These are phyloP conservation scores for Athripsodes cinereus DNA, from an alignment of 2,888 invertebrate species.

Conservation along the genomic window DNA sequence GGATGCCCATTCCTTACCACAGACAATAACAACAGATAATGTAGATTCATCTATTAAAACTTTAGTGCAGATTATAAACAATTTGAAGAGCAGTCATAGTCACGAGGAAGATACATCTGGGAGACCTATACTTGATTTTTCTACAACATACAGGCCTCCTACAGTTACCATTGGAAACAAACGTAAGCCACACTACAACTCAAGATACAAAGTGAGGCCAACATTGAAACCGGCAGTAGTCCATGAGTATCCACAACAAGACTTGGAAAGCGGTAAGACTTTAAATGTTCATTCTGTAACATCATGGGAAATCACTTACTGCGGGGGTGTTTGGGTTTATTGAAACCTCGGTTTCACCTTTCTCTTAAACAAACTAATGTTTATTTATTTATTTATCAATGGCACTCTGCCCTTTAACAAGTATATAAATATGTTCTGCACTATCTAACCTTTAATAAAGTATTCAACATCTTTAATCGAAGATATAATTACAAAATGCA, in stretches of 20 bases:
- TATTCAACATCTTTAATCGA: no score
- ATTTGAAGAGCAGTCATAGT: conserved; percentile 35
- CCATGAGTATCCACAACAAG: conserved; percentile 25
- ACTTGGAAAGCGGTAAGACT: conserved; percentile 22
- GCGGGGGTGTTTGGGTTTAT: no score
- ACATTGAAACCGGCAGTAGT: conserved; percentile 13
- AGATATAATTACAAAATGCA: no score
- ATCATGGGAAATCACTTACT: no score
- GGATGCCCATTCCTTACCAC: conserved; percentile 68
- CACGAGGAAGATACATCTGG: conserved; percentile 30
- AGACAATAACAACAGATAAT: conserved; percentile 69
- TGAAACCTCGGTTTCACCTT: no score
- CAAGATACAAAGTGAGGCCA: conserved; percentile 2
- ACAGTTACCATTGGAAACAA: neutral
- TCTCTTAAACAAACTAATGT: no score
- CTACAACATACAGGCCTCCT: neutral
- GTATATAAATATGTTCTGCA: no score
- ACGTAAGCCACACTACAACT: conserved; percentile 3
- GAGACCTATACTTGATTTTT: conserved; percentile 2
- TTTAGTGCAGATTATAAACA: conserved; percentile 65
- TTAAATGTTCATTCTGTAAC: no score
- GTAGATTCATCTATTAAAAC: conserved; percentile 74
- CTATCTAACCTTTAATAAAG: no score
- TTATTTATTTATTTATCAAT: no score
- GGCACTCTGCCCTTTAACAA: no score